A percentile compares a stretch with the other conserved stretches of the same genome.
These are phyloP conservation scores for Rousettus leschenaultii DNA, from an alignment of 2,113 vertebrate species.

Conservation along the genomic window DNA sequence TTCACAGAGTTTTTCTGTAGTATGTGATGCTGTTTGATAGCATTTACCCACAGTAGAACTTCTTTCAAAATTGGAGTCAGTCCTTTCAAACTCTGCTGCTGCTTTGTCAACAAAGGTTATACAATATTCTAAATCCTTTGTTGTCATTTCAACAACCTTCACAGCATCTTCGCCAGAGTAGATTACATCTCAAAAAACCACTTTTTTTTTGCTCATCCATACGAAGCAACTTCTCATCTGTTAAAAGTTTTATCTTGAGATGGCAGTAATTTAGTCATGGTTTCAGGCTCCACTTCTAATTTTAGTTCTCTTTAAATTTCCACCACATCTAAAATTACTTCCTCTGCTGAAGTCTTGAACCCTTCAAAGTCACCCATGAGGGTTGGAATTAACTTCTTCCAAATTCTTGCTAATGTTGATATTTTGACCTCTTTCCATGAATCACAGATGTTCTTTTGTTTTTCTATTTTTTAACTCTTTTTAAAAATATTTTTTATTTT, in stretches of 20 bases:
- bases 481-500: too few relatives aligned
- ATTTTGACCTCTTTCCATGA: background rate
- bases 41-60: background rate
- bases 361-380: background rate
- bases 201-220: background rate
- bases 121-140: background rate
- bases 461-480: too few relatives aligned
- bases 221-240: background rate
- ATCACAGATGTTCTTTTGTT: background rate
- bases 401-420: background rate
- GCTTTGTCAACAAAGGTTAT: background rate
- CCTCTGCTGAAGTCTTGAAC: background rate
- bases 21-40: background rate
- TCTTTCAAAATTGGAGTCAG: background rate
- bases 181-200: background rate
- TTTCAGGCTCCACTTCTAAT: background rate
- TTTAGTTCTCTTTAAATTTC: background rate
- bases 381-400: background rate
- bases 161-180: background rate
- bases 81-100: background rate
- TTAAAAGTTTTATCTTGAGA: background rate
- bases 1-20: background rate
- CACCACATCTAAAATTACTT: background rate
- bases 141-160: background rate
- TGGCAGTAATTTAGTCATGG: background rate